Evolutionary conservation across 2,888 invertebrate species (phyloP), one percentile per base, ranked within the genome.

Genomic region (Agrochola circellaris): DNA sequence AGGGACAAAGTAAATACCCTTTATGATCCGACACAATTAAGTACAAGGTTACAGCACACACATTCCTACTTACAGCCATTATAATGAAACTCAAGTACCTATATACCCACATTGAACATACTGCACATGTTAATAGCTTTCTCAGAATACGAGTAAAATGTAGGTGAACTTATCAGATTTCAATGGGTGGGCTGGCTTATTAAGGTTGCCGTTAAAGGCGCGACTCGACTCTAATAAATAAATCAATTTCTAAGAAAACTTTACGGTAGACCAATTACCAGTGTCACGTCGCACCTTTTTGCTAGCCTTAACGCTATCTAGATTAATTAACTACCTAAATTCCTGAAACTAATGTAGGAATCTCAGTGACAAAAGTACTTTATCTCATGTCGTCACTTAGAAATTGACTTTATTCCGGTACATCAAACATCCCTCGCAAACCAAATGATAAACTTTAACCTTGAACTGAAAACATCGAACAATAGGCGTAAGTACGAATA

Each of bases 11-110:
- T 60, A 82, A 72, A 66, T 54, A 71, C 42, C 61, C 48, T 77
- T 62, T 68, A 77, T 61, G 38, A 58, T 68, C 48, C 67, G 13
- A 65, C 54, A 56, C 70, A 70, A 79, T 79, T 65, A 23, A 64
- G 66, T 42, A 58, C 85, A 87, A 84, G 87, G 87, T 75, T 67
- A 65, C 7, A 72, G 34, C 64, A 79, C 45, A 68, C 71, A 69
- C 54, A 62, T 62, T 68, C 51, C 30, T 48, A 30, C 45, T 61
- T 68, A 62, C 60, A 48, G 56, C 34, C 67, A 64, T 65, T 76
- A 65, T 51, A 65, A 70, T 71, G 68, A 68, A 73, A 73, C 67
- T 17, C 20, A 73, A 81, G 51, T 64, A 26, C 51, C 34, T 48
- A 64, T 23, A 15, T 58, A 51, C 56, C 20, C 56, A 68, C 30